These are phyloP conservation scores for Galaxias olidus DNA, from an alignment of 2,797 vertebrate species.

Conservation along the genomic window DNA sequence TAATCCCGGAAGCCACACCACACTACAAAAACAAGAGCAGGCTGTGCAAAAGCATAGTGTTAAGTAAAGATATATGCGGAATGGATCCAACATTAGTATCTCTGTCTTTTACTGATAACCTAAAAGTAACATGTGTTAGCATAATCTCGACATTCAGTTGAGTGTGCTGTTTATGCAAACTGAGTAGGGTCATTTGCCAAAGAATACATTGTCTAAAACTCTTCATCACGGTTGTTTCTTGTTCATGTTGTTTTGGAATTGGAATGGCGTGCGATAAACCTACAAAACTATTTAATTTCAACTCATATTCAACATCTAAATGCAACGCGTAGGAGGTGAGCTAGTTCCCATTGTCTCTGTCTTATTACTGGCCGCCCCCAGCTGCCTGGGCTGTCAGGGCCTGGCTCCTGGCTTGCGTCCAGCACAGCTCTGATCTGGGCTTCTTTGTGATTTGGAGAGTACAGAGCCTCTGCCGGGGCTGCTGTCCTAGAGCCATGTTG, in stretches of 20 bases:
- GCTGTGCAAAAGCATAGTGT: no score
- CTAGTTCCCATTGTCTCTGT: slow-evolving; percentile 75
- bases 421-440: slow-evolving; percentile 77
- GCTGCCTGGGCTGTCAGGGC: slow-evolving; percentile 72
- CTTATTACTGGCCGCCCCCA: slow-evolving; percentile 78
- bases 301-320: slow-evolving; percentile 66
- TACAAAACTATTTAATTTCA: slow-evolving; percentile 66
- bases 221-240: neutral
- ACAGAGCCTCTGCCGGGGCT: slow-evolving; percentile 66
- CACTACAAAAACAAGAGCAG: no score
- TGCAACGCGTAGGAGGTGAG: slow-evolving; percentile 75
- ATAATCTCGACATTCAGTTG: no score
- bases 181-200: no score
- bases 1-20: no score
- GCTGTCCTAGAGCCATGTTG: slow-evolving; percentile 82
- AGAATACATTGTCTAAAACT: neutral
- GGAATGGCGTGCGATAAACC: slow-evolving; percentile 46
- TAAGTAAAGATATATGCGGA: no score
- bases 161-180: no score
- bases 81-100: no score
- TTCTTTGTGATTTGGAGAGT: slow-evolving; percentile 75
- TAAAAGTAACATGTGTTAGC: no score
- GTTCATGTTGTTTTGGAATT: slow-evolving; percentile 52
- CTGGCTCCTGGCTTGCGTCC: slow-evolving; percentile 74
- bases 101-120: no score